Conservation (phyloP, 1,140 invertebrate species). For the Zaprionus taronus region DNA sequence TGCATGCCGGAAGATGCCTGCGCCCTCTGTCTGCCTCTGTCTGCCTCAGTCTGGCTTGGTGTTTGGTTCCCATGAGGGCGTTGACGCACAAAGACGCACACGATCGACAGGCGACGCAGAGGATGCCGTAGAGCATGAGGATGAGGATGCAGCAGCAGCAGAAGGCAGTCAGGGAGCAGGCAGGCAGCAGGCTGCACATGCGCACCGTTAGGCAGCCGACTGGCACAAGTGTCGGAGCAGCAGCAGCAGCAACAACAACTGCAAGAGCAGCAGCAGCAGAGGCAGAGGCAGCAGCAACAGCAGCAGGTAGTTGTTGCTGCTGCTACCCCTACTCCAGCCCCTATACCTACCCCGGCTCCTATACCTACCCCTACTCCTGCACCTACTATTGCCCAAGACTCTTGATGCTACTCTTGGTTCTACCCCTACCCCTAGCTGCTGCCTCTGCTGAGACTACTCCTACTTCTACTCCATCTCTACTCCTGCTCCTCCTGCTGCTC, state of each 20-base stretch:
- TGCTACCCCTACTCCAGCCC: background rate
- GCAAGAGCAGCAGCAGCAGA: no score
- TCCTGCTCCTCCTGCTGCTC: no score
- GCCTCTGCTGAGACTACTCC: no score
- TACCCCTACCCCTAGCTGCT: no score
- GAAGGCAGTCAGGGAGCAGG: slow-evolving; percentile 2
- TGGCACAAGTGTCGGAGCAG: slow-evolving; percentile 68
- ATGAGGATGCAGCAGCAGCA: background rate
- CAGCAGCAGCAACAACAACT: background rate
- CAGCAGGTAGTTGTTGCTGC: slow-evolving; percentile 31
- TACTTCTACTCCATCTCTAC: no score
- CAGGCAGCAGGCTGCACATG: slow-evolving; percentile 36
- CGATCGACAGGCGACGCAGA: slow-evolving; percentile 52
- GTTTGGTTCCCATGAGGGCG: slow-evolving; percentile 79
- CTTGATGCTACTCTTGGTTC: no score
- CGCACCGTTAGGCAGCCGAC: slow-evolving; percentile 74
- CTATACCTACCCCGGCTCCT: background rate
- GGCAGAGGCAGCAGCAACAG: background rate
- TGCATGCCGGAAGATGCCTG: slow-evolving; percentile 57
- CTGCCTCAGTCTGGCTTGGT: background rate
- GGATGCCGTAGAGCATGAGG: slow-evolving; percentile 1
- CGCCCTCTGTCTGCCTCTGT: background rate
- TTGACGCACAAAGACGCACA: slow-evolving; percentile 69
- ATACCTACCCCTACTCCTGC: background rate
- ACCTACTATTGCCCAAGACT: background rate